Percentiles rank a stretch among this genome's conserved stretches.
phyloP scores from a whole-genome alignment of 2,888 invertebrate species.

The Marasmarcha lunaedactyla region DNA sequence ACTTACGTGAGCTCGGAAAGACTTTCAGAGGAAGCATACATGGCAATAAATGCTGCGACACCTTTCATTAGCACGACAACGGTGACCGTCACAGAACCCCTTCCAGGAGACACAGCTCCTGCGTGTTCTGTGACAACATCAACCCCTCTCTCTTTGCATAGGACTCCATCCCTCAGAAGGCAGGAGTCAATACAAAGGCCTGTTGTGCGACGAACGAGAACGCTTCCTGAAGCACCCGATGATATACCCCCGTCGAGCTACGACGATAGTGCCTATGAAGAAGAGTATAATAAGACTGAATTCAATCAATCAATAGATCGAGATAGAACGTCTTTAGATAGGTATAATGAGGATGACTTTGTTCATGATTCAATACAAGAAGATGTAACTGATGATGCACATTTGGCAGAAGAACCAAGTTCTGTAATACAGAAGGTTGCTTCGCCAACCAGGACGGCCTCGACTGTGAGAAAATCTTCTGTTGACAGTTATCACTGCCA shows the following conservation, averaged over 20 bases:
- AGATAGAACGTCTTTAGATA: slow-evolving; percentile 38
- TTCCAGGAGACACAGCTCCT: slow-evolving; percentile 49
- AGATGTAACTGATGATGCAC: slow-evolving; percentile 39
- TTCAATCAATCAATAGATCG: slow-evolving; percentile 53
- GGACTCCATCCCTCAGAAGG: slow-evolving; percentile 54
- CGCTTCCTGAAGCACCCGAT: slow-evolving; percentile 60
- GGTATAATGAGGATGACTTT: slow-evolving; percentile 55
- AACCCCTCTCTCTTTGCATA: slow-evolving; percentile 41
- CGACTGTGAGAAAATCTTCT: slow-evolving; percentile 50
- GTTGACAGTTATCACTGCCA: slow-evolving; percentile 61
- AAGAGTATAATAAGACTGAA: slow-evolving; percentile 66
- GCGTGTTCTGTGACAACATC: slow-evolving; percentile 42
- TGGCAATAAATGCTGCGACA: slow-evolving; percentile 35
- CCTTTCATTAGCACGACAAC: slow-evolving; percentile 41
- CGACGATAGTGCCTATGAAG: slow-evolving; percentile 68
- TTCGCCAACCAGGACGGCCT: slow-evolving; percentile 47
- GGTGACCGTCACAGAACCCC: slow-evolving; percentile 43
- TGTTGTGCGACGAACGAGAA: slow-evolving; percentile 55
- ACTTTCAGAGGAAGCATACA: slow-evolving; percentile 13
- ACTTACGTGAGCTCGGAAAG: neutral
- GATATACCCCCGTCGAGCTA: slow-evolving; percentile 49
- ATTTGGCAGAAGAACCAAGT: slow-evolving; percentile 36
- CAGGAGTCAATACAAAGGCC: slow-evolving; percentile 66
- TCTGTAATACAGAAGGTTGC: slow-evolving; percentile 47
- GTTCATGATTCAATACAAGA: slow-evolving; percentile 46